Conservation (phyloP, 1,140 invertebrate species). For the Augochlora pura region DNA sequence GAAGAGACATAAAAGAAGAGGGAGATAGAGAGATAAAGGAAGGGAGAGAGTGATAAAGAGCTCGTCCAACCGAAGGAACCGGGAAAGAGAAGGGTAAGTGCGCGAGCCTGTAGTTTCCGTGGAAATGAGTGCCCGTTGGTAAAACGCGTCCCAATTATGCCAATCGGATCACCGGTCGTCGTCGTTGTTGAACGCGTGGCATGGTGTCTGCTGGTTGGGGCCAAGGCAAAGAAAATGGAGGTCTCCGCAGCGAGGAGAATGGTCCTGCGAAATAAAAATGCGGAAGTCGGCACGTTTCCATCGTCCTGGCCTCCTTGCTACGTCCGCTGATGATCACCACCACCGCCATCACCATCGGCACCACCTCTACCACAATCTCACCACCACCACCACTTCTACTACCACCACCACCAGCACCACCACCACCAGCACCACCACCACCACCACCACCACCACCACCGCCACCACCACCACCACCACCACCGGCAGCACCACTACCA, state of each 20-base stretch:
- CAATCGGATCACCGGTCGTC: neutral
- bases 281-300: conserved; percentile 44
- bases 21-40: conserved; percentile 4
- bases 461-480: conserved; percentile 26
- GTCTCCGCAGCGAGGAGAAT: neutral
- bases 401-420: conserved; percentile 28
- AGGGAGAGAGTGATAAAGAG: conserved; percentile 20
- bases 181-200: neutral
- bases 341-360: conserved; percentile 46
- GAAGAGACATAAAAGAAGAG: conserved; percentile 8
- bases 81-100: conserved; percentile 31
- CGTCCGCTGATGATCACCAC: conserved; percentile 50
- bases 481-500: conserved; percentile 37
- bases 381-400: conserved; percentile 19
- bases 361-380: conserved; percentile 43
- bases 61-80: conserved; percentile 16
- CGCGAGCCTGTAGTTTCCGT: conserved; percentile 33
- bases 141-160: neutral
- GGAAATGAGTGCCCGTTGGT: conserved; percentile 29
- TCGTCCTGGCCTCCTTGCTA: conserved; percentile 33
- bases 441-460: conserved; percentile 37
- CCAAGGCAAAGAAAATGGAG: neutral
- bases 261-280: conserved; percentile 5
- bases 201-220: neutral
- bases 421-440: conserved; percentile 36